These are phyloP conservation scores for Rhadinocentrus ornatus DNA, from an alignment of 2,797 vertebrate species.

Conservation along the genomic window DNA sequence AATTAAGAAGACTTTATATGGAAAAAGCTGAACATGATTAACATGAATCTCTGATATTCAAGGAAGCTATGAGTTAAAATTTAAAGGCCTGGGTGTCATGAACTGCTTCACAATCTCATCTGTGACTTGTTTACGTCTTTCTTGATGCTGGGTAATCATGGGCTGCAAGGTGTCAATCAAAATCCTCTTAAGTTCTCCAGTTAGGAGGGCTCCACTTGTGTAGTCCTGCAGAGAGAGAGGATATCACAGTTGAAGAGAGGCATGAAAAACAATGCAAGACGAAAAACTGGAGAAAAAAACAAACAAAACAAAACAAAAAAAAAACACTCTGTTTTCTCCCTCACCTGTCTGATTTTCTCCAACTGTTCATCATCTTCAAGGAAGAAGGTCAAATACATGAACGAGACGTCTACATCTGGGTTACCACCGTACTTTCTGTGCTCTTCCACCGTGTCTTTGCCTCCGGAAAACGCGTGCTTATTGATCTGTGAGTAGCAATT, in stretches of 20 bases:
- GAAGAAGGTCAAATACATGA: conserved; percentile 99
- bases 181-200: conserved; percentile 94
- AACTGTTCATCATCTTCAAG: conserved; percentile 94
- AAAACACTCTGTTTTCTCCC: conserved; percentile 12
- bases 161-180: conserved; percentile 95
- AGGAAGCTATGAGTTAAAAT: conserved; percentile 84
- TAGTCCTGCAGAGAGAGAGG: conserved; percentile 86
- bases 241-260: neutral
- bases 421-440: conserved; percentile 92
- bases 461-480: conserved; percentile 97
- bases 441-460: conserved; percentile 95
- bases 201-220: conserved; percentile 90
- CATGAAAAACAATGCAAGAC: neutral
- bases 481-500: conserved; percentile 84
- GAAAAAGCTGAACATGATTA: conserved; percentile 13
- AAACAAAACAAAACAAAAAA: neutral
- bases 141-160: conserved; percentile 90
- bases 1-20: conserved; percentile 8
- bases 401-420: conserved; percentile 93
- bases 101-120: conserved; percentile 89
- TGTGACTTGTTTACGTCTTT: conserved; percentile 90
- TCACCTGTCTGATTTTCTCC: conserved; percentile 93
- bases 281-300: neutral
- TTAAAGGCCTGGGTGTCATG: conserved; percentile 91
- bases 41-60: neutral